Conservation (phyloP, 2,113 vertebrate species). For the Eclectus roratus region DNA sequence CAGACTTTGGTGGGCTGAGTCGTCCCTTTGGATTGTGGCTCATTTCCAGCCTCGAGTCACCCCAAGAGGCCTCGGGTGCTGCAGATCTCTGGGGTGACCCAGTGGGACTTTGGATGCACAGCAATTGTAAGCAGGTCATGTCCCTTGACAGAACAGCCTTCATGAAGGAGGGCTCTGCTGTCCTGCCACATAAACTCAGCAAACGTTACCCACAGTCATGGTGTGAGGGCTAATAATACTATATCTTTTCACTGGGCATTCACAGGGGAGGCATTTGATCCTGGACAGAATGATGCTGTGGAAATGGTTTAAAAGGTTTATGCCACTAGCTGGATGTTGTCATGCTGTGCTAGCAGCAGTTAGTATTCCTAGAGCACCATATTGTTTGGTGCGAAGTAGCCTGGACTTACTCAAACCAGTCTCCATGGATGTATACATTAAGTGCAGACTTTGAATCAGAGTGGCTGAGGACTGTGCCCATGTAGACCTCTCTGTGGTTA, state of each 20-base stretch:
- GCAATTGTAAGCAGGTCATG: neutral
- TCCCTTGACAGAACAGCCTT: neutral
- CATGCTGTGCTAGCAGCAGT: accelerated
- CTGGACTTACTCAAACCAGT: neutral
- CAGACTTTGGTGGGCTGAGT: neutral
- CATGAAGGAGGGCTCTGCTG: neutral
- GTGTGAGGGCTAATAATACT: neutral
- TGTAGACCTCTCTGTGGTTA: accelerated
- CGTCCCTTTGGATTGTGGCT: neutral
- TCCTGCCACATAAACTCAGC: neutral
- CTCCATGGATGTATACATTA: neutral
- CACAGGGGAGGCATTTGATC: neutral
- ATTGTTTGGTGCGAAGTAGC: neutral
- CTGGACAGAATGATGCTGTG: accelerated
- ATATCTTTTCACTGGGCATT: accelerated
- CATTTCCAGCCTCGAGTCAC: accelerated
- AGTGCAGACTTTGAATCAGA: neutral
- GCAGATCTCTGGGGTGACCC: neutral
- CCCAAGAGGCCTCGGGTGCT: accelerated
- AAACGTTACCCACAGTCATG: neutral
- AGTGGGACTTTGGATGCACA: accelerated
- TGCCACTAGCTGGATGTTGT: accelerated
- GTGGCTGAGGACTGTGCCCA: accelerated
- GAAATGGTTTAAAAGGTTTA: neutral
- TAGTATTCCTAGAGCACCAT: neutral